Evolutionary conservation across 1,140 invertebrate species (phyloP), one percentile per base, ranked within the genome.

Genomic region (Caenorhabditis remanei): DNA sequence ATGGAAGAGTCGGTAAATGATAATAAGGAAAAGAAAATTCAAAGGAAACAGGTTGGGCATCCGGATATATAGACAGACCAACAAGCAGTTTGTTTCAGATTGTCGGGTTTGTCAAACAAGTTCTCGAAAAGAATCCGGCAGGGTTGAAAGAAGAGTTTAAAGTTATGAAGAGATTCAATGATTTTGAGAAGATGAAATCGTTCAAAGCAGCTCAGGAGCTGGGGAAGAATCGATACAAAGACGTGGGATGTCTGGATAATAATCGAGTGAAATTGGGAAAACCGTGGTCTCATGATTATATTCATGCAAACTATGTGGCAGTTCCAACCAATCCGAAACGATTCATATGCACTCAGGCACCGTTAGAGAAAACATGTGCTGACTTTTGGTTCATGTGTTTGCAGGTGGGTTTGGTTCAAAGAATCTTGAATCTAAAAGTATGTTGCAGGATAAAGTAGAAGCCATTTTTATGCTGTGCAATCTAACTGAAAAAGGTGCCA

Each of bases 141-240:
- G 65, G 65, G 6, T 11, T 71, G 4, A 4, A 32, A 48, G 19
- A 43, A 11, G 83, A 84, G 40, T 84, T 61, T 19, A 6, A 21
- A 4, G 7, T 24, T 4, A 58, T 58, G 56, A 84, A 84, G 24
- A 13, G 83, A 46, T 55, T 46, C 53, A 84, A 84, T 21, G 56
- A 84, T 63, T 63, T 58, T 24, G 56, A 56, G 53, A 58, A 61
- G 41, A 84, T 84, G 83, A 84, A 55, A 13, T 55, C 56, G 7
- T 84, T 84, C 58, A 84, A 55, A 46, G 7, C 61, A 5, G 41
- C 53, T 13, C 53, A 84, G 16, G 41, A 84, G 1, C 8, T 14
- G n/a, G 21, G n/a, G 6, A 86, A 79, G 24, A 88, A 88, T 43
- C 87, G 87, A 7, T 87, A 83, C 55, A 83, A 83, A 55, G 86